Conservation (phyloP, 2,113 vertebrate genomes). For the Pagrus major region DNA sequence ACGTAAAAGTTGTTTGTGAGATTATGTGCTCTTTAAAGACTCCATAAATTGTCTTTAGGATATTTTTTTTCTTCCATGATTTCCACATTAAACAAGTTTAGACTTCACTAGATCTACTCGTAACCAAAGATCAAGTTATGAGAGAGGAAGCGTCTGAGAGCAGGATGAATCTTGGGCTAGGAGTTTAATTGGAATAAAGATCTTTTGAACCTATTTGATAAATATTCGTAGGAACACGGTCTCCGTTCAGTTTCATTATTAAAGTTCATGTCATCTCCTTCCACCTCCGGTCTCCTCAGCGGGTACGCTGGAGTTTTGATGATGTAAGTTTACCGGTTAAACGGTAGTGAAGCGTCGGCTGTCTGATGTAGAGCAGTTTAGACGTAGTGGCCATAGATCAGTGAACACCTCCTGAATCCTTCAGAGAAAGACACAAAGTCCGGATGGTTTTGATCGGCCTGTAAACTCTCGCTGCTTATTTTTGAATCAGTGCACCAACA, state of each 20-base stretch:
- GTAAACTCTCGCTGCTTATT: background rate
- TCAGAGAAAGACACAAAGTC: conserved; percentile 19
- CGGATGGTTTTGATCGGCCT: background rate
- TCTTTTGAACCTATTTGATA: background rate
- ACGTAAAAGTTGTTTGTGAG: no score
- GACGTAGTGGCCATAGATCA: background rate
- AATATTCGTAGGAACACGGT: background rate
- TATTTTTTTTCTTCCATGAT: no score
- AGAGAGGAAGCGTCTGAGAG: no score
- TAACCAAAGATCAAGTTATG: background rate
- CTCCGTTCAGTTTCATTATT: background rate
- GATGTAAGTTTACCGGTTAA: conserved; percentile 74
- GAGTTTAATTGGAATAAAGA: background rate
- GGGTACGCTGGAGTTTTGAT: conserved; percentile 84
- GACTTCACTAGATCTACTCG: background rate
- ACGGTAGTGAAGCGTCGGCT: conserved; percentile 2
- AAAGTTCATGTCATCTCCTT: conserved; percentile 1
- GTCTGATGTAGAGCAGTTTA: conserved; percentile 26
- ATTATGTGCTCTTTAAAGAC: no score
- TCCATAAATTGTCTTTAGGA: no score
- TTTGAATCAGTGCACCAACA: background rate
- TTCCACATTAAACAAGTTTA: background rate
- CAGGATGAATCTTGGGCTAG: background rate
- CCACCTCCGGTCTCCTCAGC: conserved; percentile 52
- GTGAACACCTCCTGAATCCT: conserved; percentile 23